Evolutionary conservation across 2,113 vertebrate species (phyloP).

Genomic region (Mastomys natalensis): DNA sequence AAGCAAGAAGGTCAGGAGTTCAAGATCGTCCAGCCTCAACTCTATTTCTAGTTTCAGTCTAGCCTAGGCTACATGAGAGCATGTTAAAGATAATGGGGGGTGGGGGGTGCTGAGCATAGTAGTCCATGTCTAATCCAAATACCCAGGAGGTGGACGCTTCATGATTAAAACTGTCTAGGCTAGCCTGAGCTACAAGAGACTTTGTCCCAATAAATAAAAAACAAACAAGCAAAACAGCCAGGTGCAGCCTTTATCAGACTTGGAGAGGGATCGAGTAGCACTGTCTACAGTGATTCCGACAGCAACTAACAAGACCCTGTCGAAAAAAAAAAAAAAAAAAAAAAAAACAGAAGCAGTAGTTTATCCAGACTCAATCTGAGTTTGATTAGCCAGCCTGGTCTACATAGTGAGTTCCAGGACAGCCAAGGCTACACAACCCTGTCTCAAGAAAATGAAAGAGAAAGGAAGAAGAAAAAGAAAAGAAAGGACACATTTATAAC

Average conservation of each 20-base stretch:
- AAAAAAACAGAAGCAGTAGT: no score
- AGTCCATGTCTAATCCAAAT: not conserved
- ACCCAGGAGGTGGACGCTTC: not conserved
- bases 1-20: not conserved
- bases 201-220: no score
- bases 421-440: not conserved
- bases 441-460: not conserved
- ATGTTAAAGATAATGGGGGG: not conserved
- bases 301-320: no score
- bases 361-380: no score
- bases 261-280: no score
- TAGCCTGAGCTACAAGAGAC: not conserved
- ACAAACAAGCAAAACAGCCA: no score
- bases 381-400: no score
- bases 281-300: no score
- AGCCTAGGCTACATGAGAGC: not conserved
- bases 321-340: no score
- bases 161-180: not conserved
- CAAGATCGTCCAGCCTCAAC: not conserved
- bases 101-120: not conserved
- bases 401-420: not conserved
- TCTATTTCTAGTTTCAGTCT: not conserved
- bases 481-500: not conserved
- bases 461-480: not conserved
- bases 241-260: no score